Evolutionary conservation across 1,140 invertebrate species (phyloP).

Genomic region (Zophobas atratus): DNA sequence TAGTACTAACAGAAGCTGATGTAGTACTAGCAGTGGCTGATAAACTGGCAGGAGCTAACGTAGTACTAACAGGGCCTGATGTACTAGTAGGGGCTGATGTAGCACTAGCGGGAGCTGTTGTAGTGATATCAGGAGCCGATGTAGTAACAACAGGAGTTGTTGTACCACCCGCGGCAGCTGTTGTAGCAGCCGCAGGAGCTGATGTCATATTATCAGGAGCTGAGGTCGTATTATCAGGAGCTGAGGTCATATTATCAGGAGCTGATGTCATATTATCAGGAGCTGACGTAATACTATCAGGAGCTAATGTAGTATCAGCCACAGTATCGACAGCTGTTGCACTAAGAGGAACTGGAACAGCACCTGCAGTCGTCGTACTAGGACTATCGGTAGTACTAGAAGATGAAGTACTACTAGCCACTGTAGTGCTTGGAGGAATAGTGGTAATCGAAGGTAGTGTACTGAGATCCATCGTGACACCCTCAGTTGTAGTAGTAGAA

Average conservation of each 20-base stretch:
- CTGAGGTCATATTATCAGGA: background rate
- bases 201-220: conserved; percentile 57
- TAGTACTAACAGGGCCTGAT: conserved; percentile 10
- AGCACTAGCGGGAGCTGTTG: conserved; percentile 9
- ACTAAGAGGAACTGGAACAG: conserved; percentile 20
- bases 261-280: conserved; percentile 56
- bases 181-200: conserved; percentile 62
- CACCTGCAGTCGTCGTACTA: conserved; percentile 24
- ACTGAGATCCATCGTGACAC: background rate
- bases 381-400: conserved; percentile 4
- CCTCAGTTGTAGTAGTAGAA: conserved; percentile 48
- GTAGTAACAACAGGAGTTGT: conserved; percentile 58
- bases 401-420: conserved; percentile 59
- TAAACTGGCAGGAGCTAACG: background rate
- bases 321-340: conserved; percentile 28
- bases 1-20: conserved; percentile 14
- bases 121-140: conserved; percentile 22
- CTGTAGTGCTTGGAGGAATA: conserved; percentile 60
- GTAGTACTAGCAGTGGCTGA: conserved; percentile 58
- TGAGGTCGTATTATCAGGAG: conserved; percentile 46
- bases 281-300: conserved; percentile 32
- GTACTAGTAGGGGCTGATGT: conserved; percentile 35
- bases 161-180: conserved; percentile 66
- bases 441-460: conserved; percentile 56
- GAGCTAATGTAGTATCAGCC: background rate